Evolutionary conservation across 2,797 vertebrate genomes (phyloP), one percentile per base, ranked within the genome.

Genomic region (Lindbergichthys nudifrons): DNA sequence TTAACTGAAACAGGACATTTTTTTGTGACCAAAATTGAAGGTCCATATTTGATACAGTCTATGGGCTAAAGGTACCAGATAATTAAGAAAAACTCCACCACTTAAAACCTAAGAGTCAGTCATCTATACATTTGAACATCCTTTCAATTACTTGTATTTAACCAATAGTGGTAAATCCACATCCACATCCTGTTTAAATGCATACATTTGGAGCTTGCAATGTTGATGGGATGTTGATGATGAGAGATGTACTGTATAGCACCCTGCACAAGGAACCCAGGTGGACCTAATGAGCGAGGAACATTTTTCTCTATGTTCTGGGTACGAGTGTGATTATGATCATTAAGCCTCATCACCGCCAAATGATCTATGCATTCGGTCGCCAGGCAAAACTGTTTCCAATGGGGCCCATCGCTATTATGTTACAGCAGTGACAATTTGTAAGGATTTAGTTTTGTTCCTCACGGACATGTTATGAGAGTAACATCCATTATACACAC

Each of bases 381-480:
- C 85, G 76, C 76, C 61, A 71, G 81, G 85, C 75, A 64, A 73
- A 75, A 54, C 65, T 3, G 36, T 58, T 70, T 85, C 77, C 80
- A 62, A 64, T 12, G 74, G 46, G 80, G 26, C 73, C 48, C 68
- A 26, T 76, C 43, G 26, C 52, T 53, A 72, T 83, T 64, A 73
- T 68, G 72, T 80, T 78, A 70, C 18, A 12, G 70, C 54, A 54
- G 68, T 43, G 65, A 88, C 84, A 70, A 85, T 90, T 87, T 88
- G 83, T 89, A 80, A 88, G 21, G 74, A 76, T 85, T 86, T 82
- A 36, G 52, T 52, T 85, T 85, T 80, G 52, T 68, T 78, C 65
- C 81, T 72, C 82, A 69, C 78, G 74, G 80, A 86, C 69, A 69
- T 72, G 78, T 75, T 87, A 87, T 88, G 86, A 87, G 77, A 85